Conservation (phyloP, 1,140 invertebrate species). For the Solen grandis region DNA sequence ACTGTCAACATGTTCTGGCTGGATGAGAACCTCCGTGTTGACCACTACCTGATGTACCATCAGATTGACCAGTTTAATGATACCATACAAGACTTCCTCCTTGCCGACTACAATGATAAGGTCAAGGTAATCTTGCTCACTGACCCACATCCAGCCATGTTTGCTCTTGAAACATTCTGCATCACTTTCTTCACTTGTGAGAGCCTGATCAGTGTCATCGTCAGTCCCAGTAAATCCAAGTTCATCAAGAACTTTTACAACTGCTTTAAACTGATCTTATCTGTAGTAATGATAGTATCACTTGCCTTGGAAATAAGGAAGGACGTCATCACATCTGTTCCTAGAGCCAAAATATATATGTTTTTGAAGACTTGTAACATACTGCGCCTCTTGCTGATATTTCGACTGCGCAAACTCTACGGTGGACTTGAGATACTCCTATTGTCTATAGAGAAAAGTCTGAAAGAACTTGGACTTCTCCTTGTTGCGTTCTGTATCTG, state of each 20-base stretch:
- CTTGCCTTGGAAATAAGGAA: neutral
- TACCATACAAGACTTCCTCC: neutral
- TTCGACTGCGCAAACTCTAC: neutral
- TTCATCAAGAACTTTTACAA: neutral
- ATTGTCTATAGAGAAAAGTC: conserved; percentile 84
- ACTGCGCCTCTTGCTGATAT: conserved; percentile 5
- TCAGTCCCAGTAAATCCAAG: neutral
- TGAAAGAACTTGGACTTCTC: conserved; percentile 98
- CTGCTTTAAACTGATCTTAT: neutral
- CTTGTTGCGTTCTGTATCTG: conserved; percentile 99
- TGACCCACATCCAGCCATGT: neutral
- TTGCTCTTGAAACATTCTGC: neutral
- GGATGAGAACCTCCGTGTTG: neutral
- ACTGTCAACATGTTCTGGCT: neutral
- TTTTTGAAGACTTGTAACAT: neutral
- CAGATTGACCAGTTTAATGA: neutral
- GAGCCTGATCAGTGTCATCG: neutral
- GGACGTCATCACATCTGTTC: too few relatives aligned
- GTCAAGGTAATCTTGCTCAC: neutral
- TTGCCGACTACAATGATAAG: neutral
- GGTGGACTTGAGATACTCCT: too few relatives aligned
- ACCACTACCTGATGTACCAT: neutral
- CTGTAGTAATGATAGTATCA: neutral
- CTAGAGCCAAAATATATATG: too few relatives aligned
- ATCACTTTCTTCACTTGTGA: conserved; percentile 4